Base-by-base conservation (phyloP, 1,140 invertebrate species). In the Leptopilina boulardi region DNA sequence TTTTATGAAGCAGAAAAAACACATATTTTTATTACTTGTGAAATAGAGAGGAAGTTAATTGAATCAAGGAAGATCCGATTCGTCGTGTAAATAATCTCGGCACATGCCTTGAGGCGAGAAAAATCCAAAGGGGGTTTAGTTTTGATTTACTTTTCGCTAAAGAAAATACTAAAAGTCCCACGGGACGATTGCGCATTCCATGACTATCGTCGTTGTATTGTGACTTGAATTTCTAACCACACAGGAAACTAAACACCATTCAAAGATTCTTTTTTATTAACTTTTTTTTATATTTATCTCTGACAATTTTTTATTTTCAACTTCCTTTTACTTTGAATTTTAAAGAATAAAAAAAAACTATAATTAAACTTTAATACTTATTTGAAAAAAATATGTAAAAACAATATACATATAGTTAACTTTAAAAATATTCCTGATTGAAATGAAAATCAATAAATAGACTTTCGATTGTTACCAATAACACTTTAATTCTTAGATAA, bases 21-120 rank as follows among this genome's bases (percentile, higher is more conserved):
- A 66, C 4, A 26, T 66, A 38, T 66, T 30, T 30, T 66, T 15
- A 15, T 66, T 23, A 30, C 26, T 26, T 9, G 59, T 66, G 59
- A 66, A 66, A 66, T 66, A 82, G 71, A 82, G 74, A 51, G 44
- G 26, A 71, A 74, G 75, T 84, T 38, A 88, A 89, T 89, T 78
- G 82, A 88, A 80, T 89, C 87, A 87, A 75, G 59, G n/a, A 86
- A 87, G 82, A 87, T 89, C 88, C 82, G 80, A 89, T 89, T 83
- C 73, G 74, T 78, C 74, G 77, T 83, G 74, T 78, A 88, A 88
- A 89, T 75, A 89, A 59, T 42, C 77, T 23, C 11, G 23, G 21
- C 11, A 11, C n/a, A 9, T 59, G 15, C 23, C 56, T 59, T 21
- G 56, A 44, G 73, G 75, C 42, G 26, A 70, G 82, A 72, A 78